phyloP scores from a whole-genome alignment of 1,140 invertebrate genomes.

The Drosophila sturtevanti region DNA sequence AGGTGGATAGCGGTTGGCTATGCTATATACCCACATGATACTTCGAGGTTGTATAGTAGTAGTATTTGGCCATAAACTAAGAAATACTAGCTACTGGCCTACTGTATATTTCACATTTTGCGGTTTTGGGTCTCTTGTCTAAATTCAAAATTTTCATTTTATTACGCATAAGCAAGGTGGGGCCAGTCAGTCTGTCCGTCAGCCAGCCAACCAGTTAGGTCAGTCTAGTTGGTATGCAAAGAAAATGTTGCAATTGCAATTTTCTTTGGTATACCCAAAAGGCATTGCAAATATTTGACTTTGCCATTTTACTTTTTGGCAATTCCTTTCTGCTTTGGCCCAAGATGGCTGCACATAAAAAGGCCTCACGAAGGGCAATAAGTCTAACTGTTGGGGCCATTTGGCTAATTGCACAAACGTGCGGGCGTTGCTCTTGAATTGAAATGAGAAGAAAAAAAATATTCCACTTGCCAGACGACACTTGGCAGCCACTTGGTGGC shows the following conservation, averaged over 20 bases:
- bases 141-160: constrained; percentile 16
- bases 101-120: constrained; percentile 28
- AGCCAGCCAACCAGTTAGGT: neutral
- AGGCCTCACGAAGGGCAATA: constrained; percentile 28
- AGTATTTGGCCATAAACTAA: constrained; percentile 6
- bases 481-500: constrained; percentile 26
- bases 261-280: neutral
- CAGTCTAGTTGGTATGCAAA: neutral
- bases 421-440: constrained; percentile 53
- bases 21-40: constrained; percentile 46
- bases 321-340: neutral
- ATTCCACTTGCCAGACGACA: constrained; percentile 3
- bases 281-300: constrained; percentile 22
- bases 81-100: neutral
- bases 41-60: constrained; percentile 39
- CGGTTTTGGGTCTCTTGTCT: constrained; percentile 19
- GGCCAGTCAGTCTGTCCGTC: neutral
- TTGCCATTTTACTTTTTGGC: constrained; percentile 1
- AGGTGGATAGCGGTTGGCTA: too few species aligned
- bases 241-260: constrained; percentile 1
- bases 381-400: constrained; percentile 55
- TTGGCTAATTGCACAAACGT: constrained; percentile 74
- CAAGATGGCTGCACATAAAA: constrained; percentile 19
- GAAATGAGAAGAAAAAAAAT: neutral
- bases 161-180: constrained; percentile 28